These are phyloP conservation scores for Volucella inanis DNA, from an alignment of 2,888 invertebrate genomes.

Conservation along the genomic window DNA sequence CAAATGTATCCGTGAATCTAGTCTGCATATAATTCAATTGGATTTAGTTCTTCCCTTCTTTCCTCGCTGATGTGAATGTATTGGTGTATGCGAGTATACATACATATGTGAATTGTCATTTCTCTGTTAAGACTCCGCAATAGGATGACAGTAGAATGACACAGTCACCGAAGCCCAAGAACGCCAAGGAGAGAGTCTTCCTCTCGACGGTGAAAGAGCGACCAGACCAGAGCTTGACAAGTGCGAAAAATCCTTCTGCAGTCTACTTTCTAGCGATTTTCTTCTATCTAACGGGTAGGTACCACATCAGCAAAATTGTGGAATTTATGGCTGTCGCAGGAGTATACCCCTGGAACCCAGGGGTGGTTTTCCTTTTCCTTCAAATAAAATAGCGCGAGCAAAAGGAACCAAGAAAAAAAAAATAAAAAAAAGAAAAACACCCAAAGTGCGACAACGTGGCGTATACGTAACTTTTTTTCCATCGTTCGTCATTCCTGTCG, in stretches of 20 bases:
- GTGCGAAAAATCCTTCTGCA: conserved; percentile 74
- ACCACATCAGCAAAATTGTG: conserved; percentile 26
- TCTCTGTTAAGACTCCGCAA: conserved; percentile 34
- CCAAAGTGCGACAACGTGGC: conserved; percentile 63
- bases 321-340: conserved; percentile 53
- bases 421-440: conserved; percentile 26
- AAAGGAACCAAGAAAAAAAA: background rate
- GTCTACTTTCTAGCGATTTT: conserved; percentile 67
- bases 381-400: background rate
- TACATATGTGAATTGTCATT: too few relatives aligned
- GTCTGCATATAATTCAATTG: conserved; percentile 70
- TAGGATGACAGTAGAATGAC: conserved; percentile 52
- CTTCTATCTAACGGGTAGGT: conserved; percentile 25
- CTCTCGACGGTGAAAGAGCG: background rate
- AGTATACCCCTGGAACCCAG: conserved; percentile 21
- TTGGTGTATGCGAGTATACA: too few relatives aligned
- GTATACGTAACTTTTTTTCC: conserved; percentile 58
- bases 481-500: background rate
- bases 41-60: conserved; percentile 28
- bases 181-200: conserved; percentile 10
- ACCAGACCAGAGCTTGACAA: conserved; percentile 25
- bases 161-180: background rate
- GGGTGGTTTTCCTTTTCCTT: background rate
- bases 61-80: background rate
- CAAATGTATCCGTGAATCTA: conserved; percentile 17